phyloP scores from a whole-genome alignment of 2,113 vertebrate species.

The Apeltes quadracus region DNA sequence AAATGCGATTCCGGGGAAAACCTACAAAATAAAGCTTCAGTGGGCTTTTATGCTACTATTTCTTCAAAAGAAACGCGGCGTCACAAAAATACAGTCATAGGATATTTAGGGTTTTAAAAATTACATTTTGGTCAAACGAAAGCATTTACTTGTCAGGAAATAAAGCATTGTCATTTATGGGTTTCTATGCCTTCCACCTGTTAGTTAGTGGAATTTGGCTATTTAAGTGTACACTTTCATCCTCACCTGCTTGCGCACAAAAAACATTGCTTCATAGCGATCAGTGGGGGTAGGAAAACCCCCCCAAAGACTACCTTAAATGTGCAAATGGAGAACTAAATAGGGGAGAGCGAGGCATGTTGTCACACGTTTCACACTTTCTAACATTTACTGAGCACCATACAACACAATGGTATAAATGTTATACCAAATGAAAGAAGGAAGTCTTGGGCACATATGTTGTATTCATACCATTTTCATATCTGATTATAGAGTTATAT shows the following conservation, averaged over 20 bases:
- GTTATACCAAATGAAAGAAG: too few species aligned
- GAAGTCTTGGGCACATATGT: too few species aligned
- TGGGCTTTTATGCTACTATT: not conserved
- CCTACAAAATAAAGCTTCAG: conserved; percentile 57
- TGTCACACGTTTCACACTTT: too few species aligned
- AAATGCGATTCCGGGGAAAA: not conserved
- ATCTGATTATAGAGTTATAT: too few species aligned
- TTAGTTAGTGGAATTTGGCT: not conserved
- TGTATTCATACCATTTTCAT: too few species aligned
- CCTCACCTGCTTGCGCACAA: not conserved
- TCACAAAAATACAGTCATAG: not conserved
- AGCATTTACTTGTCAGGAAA: not conserved
- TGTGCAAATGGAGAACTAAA: not conserved
- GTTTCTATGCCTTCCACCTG: too few species aligned
- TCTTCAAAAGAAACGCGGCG: not conserved
- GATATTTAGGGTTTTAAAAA: not conserved
- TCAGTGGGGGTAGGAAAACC: not conserved
- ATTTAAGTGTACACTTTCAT: not conserved
- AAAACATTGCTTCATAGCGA: not conserved
- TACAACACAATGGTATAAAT: too few species aligned
- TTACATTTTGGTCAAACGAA: not conserved
- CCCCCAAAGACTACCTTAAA: not conserved
- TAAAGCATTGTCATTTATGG: too few species aligned
- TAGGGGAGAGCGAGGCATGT: too few species aligned
- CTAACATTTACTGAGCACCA: too few species aligned